A percentile compares a stretch with the other conserved stretches of the same genome.
phyloP scores from a whole-genome alignment of 2,888 invertebrate species.

The Tridacna crocea region DNA sequence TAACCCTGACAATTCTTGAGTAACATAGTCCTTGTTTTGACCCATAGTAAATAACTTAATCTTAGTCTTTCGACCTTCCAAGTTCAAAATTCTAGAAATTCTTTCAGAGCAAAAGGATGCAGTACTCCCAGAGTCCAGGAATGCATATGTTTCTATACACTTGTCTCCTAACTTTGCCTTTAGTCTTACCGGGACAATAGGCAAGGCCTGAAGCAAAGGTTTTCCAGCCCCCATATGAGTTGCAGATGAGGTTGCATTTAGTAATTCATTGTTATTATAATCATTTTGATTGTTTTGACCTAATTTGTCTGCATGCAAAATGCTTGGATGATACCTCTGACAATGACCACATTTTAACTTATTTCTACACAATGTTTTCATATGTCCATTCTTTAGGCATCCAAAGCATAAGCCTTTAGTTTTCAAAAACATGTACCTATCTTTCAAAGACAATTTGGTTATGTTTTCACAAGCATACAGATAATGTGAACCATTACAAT shows the following conservation, averaged over 20 bases:
- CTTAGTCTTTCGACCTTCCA: constrained; percentile 16
- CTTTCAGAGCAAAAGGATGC: constrained; percentile 44
- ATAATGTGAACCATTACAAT: constrained; percentile 6
- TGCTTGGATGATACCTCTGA: constrained; percentile 16
- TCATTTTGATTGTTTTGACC: neutral
- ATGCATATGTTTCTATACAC: constrained; percentile 50
- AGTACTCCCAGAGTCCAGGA: constrained; percentile 51
- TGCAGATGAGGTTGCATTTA: constrained; percentile 2
- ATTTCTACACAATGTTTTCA: constrained; percentile 23
- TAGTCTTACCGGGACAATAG: constrained; percentile 65
- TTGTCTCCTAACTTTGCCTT: constrained; percentile 33
- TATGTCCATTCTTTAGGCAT: constrained; percentile 33
- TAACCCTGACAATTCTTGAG: constrained; percentile 20
- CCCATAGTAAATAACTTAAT: constrained; percentile 11
- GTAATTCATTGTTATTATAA: neutral
- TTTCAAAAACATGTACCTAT: constrained; percentile 8
- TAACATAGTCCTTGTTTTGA: neutral
- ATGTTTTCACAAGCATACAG: neutral
- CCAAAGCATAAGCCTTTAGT: constrained; percentile 20
- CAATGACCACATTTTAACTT: constrained; percentile 14
- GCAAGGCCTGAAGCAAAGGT: constrained; percentile 71
- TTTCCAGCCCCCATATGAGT: constrained; percentile 2
- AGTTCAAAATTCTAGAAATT: constrained; percentile 2
- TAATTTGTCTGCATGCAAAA: constrained; percentile 34
- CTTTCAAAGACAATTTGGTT: neutral